Base-by-base conservation (phyloP, 2,797 vertebrate genomes). In the Sternarchorhynchus goeldii region DNA sequence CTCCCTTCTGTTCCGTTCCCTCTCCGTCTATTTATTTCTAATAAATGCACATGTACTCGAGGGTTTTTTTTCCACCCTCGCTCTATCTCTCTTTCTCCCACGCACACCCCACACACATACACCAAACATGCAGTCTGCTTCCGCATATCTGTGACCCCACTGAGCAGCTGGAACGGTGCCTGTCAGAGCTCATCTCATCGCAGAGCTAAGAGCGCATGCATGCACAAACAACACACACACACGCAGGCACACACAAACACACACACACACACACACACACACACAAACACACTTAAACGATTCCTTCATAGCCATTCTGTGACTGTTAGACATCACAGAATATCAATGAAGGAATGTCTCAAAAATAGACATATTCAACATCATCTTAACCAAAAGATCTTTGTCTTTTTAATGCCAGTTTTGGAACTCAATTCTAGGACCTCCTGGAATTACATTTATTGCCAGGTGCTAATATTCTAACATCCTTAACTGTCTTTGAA, bases 141-240 rank as follows among this genome's bases (percentile, higher is more conserved):
- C 53, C 55, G 56, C 69, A 36, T 55, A 71, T 57, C 57, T 71
- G 18, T 71, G 69, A 57, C 55, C 69, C 45, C 50, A 70, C 67
- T 31, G 50, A n/a, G 67, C 67, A 70, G 50, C 67, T 70, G 67
- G 67, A 70, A 70, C 25, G 14, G 69, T 71, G 69, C 69, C 69
- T 71, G 69, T 71, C 69, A 71, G 29, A 69, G 69, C 50, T 50
- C 67, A 55, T 45, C 67, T 69, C 67, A 69, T 55, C 3, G 66
- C n/a, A 67, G 16, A 67, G 36, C 50, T 68, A 32, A 18, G 45
- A 50, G 45, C 45, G 12, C 45, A 50, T 12, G 45, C 45, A 14
- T 50, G 10, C 45, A 10, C 39, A 66, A 17, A 65, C 60, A 63
- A 17, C 29, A 25, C 41, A 18, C 10, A 41, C 34, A 66, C 60